Conservation (phyloP, 2,888 invertebrate genomes). For the Noctua janthina region DNA sequence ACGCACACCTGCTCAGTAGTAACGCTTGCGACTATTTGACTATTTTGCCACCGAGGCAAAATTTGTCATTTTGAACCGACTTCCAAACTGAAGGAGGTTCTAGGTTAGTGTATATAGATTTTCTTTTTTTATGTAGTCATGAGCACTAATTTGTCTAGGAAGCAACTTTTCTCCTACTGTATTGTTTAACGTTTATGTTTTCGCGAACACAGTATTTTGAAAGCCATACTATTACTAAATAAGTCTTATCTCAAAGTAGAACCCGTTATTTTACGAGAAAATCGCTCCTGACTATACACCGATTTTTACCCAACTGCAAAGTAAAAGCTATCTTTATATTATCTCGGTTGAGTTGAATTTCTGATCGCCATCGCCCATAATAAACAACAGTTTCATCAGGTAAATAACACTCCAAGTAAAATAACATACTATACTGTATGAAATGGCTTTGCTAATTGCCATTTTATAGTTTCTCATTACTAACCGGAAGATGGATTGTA, state of each 20-base stretch:
- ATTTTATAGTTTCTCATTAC: slow-evolving; percentile 77
- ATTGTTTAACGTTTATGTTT: not conserved
- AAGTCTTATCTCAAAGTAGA: not conserved
- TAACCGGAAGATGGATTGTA: slow-evolving; percentile 71
- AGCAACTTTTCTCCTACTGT: not conserved
- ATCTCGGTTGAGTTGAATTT: not conserved
- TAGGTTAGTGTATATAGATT: not conserved
- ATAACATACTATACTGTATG: slow-evolving; percentile 68
- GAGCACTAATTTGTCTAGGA: not conserved
- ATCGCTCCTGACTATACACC: not conserved
- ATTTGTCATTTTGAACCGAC: not conserved
- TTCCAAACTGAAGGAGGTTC: not conserved
- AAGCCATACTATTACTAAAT: not conserved
- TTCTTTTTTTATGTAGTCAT: not conserved
- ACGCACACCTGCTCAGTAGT: not conserved
- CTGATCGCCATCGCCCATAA: slow-evolving; percentile 10
- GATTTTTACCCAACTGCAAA: not conserved
- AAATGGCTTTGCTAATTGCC: slow-evolving; percentile 73
- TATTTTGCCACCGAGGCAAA: not conserved
- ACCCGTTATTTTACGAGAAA: not conserved
- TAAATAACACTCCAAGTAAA: slow-evolving; percentile 56
- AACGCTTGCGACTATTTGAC: not conserved
- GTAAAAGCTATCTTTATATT: too few relatives aligned
- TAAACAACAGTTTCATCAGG: slow-evolving; percentile 52
- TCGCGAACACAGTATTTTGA: not conserved